A percentile compares a stretch with the other conserved stretches of the same genome.
phyloP scores from a whole-genome alignment of 2,888 invertebrate species.

The Diadegma fenestrale region DNA sequence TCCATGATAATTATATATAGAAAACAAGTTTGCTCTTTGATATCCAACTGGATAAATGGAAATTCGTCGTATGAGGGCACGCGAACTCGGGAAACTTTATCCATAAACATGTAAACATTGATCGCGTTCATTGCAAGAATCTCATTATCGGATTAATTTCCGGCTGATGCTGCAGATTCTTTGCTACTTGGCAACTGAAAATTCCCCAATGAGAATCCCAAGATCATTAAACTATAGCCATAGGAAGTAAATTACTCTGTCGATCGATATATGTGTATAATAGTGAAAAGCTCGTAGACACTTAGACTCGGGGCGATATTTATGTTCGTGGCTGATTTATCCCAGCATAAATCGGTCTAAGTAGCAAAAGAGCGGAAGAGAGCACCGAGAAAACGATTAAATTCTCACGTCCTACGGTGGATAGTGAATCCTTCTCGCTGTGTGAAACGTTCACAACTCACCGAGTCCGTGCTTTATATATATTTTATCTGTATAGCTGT shows the following conservation, averaged over 20 bases:
- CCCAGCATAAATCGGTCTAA: constrained; percentile 69
- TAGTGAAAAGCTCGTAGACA: not conserved
- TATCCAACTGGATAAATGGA: constrained; percentile 24
- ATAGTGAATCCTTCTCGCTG: constrained; percentile 57
- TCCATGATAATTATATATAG: constrained; percentile 38
- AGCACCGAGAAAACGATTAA: constrained; percentile 69
- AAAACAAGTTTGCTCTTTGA: constrained; percentile 37
- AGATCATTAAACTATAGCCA: constrained; percentile 66
- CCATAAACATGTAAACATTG: not conserved
- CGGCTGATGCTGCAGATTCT: constrained; percentile 29
- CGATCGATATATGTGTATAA: constrained; percentile 43
- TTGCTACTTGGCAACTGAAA: constrained; percentile 45
- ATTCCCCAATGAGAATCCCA: constrained; percentile 51
- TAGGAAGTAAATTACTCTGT: constrained; percentile 61
- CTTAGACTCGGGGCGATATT: constrained; percentile 71
- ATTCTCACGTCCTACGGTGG: constrained; percentile 65
- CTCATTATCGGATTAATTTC: constrained; percentile 34
- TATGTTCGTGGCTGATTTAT: constrained; percentile 77
- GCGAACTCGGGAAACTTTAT: not conserved
- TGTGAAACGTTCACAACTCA: constrained; percentile 63
- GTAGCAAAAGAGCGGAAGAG: constrained; percentile 60
- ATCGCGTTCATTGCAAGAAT: constrained; percentile 29
- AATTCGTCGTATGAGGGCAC: constrained; percentile 30
- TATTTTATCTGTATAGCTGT: constrained; percentile 9
- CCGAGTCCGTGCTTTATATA: constrained; percentile 40